These are phyloP conservation scores for Protaetia brevitarsis DNA, from an alignment of 1,140 invertebrate genomes.

Conservation along the genomic window DNA sequence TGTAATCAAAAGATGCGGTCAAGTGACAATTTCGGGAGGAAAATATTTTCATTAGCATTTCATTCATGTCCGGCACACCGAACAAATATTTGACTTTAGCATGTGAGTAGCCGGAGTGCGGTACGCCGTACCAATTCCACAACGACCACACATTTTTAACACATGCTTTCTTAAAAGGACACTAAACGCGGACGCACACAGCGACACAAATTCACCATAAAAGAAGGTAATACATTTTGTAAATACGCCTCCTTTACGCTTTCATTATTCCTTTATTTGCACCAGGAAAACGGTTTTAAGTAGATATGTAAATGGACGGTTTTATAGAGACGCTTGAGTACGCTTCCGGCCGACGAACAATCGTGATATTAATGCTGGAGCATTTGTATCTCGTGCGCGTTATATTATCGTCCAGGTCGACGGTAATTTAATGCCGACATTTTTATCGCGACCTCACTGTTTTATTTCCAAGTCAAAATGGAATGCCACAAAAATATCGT, in stretches of 20 bases:
- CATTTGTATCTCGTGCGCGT: neutral
- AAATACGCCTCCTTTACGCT: constrained; percentile 17
- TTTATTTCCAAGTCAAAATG: neutral
- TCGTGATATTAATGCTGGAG: neutral
- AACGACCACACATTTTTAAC: constrained; percentile 14
- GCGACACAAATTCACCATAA: constrained; percentile 4
- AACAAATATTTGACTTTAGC: constrained; percentile 10
- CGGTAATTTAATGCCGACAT: neutral
- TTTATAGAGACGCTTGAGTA: constrained; percentile 3
- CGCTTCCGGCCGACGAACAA: neutral
- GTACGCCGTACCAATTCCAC: neutral
- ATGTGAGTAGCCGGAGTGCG: neutral
- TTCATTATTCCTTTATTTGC: constrained; percentile 18
- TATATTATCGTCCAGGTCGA: neutral
- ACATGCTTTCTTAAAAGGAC: constrained; percentile 7
- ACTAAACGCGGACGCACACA: constrained; percentile 10
- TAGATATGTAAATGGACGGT: constrained; percentile 13
- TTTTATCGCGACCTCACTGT: neutral
- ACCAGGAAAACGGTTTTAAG: constrained; percentile 6
- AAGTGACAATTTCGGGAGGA: constrained; percentile 4
- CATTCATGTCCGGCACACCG: neutral
- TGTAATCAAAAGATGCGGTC: constrained; percentile 5
- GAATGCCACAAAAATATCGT: neutral
- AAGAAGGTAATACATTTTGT: constrained; percentile 14
- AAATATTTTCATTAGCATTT: constrained; percentile 15